Evolutionary conservation across 2,113 vertebrate species (phyloP), one percentile per base, ranked within the genome.

Genomic region (Antechinus stuartii): DNA sequence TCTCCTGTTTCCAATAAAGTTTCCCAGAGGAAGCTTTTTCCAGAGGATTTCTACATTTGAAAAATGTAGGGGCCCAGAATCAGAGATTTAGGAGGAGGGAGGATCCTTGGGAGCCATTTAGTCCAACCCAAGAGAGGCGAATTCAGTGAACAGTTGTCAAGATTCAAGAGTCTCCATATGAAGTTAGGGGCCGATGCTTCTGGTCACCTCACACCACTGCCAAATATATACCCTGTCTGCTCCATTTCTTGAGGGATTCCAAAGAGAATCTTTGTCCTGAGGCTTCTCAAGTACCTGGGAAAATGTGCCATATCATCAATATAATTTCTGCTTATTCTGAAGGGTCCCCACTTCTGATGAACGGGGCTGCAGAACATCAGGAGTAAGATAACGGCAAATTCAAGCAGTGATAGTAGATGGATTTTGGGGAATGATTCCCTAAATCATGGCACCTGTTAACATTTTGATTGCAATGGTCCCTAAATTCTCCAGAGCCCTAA

Each of bases 241-340:
- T 8, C 19, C 68, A 84, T 42, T 19, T 23, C 68, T 22, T 84
- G 16, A 84, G 16, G 16, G n/a, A 22, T 84, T 6, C 35, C 68
- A 84, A 84, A 84, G n/a, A 42, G n/a, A 1, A 2, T 42, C n/a
- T 19, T 23, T 42, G 16, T 8, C 0, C n/a, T 84, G 35, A 7
- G n/a, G 1, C 68, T 42, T 42, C 7, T 84, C n/a, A 2, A 84
- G 68, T 19, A 84, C 68, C 57, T 42, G n/a, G 68, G 54, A 52
- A 52, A 52, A 11, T 11, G 8, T 52, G 4, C 10, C 10, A 0
- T 52, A 42, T 8, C n/a, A 42, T 84, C 68, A 84, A 84, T 94
- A 54, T 95, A 68, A 52, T 92, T 6, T 84, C 14, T 90, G 7
- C 96, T 94, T 27, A 26, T 97, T 93, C 84, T 94, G 57, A 94